Percentiles rank a stretch among this genome's conserved stretches.
Evolutionary conservation across 2,113 vertebrate genomes (phyloP).

Genomic region (Abramis brama): DNA sequence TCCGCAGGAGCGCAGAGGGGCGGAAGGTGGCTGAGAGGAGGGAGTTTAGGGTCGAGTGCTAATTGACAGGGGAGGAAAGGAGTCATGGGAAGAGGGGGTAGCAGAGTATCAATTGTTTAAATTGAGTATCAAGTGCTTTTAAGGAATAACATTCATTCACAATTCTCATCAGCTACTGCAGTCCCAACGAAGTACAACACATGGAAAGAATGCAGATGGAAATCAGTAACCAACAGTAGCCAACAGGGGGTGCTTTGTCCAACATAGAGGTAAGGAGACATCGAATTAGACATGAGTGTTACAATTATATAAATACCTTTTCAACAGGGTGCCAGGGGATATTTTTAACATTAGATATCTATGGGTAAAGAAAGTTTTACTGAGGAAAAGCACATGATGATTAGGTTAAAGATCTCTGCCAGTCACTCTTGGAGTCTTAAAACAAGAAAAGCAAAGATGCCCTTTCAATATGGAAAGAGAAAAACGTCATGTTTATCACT

Average conservation of each 20-base stretch:
- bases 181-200: conserved; percentile 61
- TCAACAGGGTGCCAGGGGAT: conserved; percentile 70
- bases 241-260: conserved; percentile 27
- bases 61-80: background rate
- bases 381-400: conserved; percentile 68
- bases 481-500: conserved; percentile 20
- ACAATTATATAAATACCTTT: conserved; percentile 37
- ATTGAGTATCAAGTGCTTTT: conserved; percentile 54
- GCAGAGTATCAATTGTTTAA: background rate
- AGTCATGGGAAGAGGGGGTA: background rate
- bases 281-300: background rate
- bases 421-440: conserved; percentile 24
- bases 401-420: conserved; percentile 45
- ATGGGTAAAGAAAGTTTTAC: conserved; percentile 70
- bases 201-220: conserved; percentile 53
- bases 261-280: conserved; percentile 6
- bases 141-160: conserved; percentile 56
- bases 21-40: conserved; percentile 1
- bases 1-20: background rate
- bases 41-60: conserved; percentile 32
- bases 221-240: conserved; percentile 4
- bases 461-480: conserved; percentile 6
- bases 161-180: conserved; percentile 47
- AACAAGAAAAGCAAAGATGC: conserved; percentile 33
- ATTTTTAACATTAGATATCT: conserved; percentile 66